Base-by-base conservation (phyloP, 2,888 invertebrate genomes). In the Gryllus longicercus region DNA sequence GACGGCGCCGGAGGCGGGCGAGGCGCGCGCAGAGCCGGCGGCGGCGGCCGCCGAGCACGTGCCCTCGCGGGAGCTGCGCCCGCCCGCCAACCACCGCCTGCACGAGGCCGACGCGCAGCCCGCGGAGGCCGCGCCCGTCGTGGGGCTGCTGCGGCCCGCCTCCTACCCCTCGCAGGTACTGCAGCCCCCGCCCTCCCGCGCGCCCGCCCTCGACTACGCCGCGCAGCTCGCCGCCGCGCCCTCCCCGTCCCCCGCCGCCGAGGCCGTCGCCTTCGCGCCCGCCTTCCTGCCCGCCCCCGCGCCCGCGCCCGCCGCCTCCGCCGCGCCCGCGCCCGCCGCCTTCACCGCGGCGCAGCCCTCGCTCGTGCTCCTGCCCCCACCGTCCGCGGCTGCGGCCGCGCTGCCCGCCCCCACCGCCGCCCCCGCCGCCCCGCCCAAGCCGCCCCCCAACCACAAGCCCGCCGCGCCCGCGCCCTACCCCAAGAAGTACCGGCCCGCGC, bases 401-500 rank as follows among this genome's bases (percentile, higher is more conserved):
- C 63, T 38, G 51, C n/a, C 18, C 63, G 11, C 49, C 49, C 16
- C 21, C 1, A 74, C 76, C 21, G 12, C 21, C 51, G 50, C 18
- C 11, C 21, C 51, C 23, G 18, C 3, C 38, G 51, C 77, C 76
- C 76, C 77, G 4, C 51, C 49, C 50, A 25, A 50, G 12, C 63
- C 77, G 11, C 49, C 74, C 51, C 63, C 23, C 77, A 80, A 80
- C 63, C 49, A 76, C 50, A 50, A 25, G 49, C 74, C 80, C 3
- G 63, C 16, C n/a, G 75, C 91, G 3, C 91, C 91, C 25, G 89
- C 89, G 81, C 84, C 88, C 49, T 91, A 89, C 83, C 91, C 91
- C 0, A 92, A 91, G 85, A 92, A 92, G 84, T 91, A 88, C 85
- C 85, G 87, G 82, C 87, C 88, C 77, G 88, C 88, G 38, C 23